Percentiles rank a stretch among this genome's conserved stretches.
phyloP scores from a whole-genome alignment of 2,888 invertebrate species.

The Drosophila hamatofila region DNA sequence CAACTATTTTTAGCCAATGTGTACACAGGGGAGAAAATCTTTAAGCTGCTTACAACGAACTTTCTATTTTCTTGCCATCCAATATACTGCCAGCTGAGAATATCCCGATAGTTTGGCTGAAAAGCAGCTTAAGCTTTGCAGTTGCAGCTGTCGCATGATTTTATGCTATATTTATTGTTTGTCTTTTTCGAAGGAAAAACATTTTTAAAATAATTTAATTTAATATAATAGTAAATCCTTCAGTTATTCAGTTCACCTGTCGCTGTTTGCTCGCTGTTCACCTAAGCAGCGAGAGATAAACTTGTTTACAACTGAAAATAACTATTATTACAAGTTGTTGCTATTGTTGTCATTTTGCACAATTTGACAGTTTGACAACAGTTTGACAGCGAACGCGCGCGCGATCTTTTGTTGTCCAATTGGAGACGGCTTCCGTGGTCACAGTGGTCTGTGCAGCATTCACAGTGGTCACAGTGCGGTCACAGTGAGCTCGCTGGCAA shows the following conservation, averaged over 20 bases:
- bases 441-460: conserved; percentile 23
- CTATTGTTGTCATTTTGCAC: conserved; percentile 46
- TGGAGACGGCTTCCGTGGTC: conserved; percentile 68
- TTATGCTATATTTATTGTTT: background rate
- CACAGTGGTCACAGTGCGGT: conserved; percentile 24
- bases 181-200: background rate
- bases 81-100: background rate
- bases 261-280: background rate
- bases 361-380: conserved; percentile 61
- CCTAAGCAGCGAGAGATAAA: conserved; percentile 27
- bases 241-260: conserved; percentile 12
- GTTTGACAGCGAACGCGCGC: conserved; percentile 4
- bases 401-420: conserved; percentile 43
- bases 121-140: conserved; percentile 1
- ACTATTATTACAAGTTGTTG: conserved; percentile 26
- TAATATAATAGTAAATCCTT: conserved; percentile 1
- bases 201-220: background rate
- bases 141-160: conserved; percentile 5
- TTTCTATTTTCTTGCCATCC: conserved; percentile 5
- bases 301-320: conserved; percentile 42
- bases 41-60: conserved; percentile 38
- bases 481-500: conserved; percentile 11
- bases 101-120: conserved; percentile 6
- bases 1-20: conserved; percentile 28
- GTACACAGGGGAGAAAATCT: conserved; percentile 12